A percentile compares a stretch with the other conserved stretches of the same genome.
Conservation (phyloP, 2,797 vertebrate species). For the Semotilus atromaculatus region DNA sequence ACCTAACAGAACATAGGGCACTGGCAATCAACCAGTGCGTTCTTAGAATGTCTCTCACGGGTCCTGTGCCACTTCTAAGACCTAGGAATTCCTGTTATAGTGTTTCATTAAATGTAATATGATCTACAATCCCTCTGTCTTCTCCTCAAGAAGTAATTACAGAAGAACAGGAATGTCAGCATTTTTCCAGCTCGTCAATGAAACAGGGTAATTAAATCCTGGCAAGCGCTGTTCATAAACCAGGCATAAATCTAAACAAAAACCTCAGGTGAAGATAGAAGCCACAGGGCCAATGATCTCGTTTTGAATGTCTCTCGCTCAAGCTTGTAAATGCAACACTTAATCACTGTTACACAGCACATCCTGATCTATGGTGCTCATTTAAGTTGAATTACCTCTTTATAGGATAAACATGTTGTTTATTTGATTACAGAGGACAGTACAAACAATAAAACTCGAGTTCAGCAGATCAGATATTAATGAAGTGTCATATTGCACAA, state of each 20-base stretch:
- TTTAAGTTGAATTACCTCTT: slow-evolving; percentile 46
- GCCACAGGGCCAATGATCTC: not conserved
- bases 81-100: slow-evolving; percentile 42
- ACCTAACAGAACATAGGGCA: not conserved
- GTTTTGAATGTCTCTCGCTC: not conserved
- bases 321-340: not conserved
- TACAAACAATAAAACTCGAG: not conserved
- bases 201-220: slow-evolving; percentile 37
- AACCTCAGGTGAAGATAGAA: not conserved
- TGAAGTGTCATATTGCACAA: not conserved
- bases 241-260: not conserved
- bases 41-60: slow-evolving; percentile 42
- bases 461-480: not conserved
- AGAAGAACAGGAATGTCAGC: slow-evolving; percentile 41
- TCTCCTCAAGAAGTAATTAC: slow-evolving; percentile 28
- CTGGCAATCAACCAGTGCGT: slow-evolving; percentile 24
- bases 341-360: slow-evolving; percentile 29
- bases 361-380: slow-evolving; percentile 45
- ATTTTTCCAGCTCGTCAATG: slow-evolving; percentile 39
- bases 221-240: not conserved
- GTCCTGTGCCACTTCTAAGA: slow-evolving; percentile 30
- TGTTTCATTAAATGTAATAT: slow-evolving; percentile 50
- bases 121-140: slow-evolving; percentile 37
- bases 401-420: slow-evolving; percentile 12
- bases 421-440: slow-evolving; percentile 21